phyloP scores from a whole-genome alignment of 37 sponge, comb jelly and placozoan genomes.

The Tethya wilhelma region DNA sequence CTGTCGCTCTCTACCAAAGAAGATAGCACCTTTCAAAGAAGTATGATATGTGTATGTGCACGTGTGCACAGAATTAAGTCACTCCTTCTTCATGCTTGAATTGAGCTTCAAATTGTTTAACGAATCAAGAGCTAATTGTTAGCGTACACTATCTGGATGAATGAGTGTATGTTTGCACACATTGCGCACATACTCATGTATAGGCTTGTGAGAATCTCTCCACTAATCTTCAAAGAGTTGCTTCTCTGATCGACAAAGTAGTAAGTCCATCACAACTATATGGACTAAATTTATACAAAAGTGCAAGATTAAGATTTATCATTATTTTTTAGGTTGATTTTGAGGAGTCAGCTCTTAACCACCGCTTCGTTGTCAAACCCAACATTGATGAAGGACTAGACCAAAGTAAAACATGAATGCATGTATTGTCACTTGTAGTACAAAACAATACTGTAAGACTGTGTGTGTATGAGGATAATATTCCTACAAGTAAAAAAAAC shows the following conservation, averaged over 20 bases:
- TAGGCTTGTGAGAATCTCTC: constrained; percentile 60
- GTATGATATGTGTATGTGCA: constrained; percentile 34
- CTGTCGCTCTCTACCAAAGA: constrained; percentile 68
- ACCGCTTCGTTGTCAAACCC: constrained; percentile 88
- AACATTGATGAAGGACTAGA: constrained; percentile 88
- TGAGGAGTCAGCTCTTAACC: constrained; percentile 82
- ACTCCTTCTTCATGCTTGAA: too few relatives aligned
- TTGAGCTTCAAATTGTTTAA: too few relatives aligned
- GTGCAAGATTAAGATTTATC: neutral
- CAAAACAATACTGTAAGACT: neutral
- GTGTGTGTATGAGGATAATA: too few relatives aligned
- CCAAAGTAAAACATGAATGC: constrained; percentile 81
- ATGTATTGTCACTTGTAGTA: too few relatives aligned
- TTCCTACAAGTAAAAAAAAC: too few relatives aligned
- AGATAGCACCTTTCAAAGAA: constrained; percentile 67
- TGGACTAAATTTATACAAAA: neutral
- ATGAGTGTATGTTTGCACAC: too few relatives aligned
- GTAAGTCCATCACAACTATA: constrained; percentile 28
- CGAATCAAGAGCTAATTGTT: too few relatives aligned
- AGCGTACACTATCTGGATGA: too few relatives aligned
- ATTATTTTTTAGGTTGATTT: constrained; percentile 80
- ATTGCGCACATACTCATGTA: neutral
- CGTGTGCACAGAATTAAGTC: neutral
- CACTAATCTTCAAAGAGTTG: constrained; percentile 67
- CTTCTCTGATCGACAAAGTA: constrained; percentile 78